Conservation (phyloP, 2,888 invertebrate genomes). For the Nemapogon koenigi region DNA sequence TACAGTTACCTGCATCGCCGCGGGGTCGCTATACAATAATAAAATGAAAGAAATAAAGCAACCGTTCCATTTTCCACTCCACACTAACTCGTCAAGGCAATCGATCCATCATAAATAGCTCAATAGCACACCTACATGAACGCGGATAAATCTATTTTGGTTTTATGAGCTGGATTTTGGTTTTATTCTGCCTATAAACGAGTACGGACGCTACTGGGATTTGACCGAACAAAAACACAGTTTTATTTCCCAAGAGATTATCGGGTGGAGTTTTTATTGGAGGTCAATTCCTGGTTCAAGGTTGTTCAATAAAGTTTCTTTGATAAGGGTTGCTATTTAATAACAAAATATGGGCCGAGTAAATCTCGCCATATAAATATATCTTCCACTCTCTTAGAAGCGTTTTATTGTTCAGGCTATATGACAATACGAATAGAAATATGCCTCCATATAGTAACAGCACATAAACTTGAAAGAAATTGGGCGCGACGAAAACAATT, state of each 20-base stretch:
- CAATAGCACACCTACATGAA: constrained; percentile 5
- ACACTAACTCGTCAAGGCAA: background rate
- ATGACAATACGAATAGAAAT: no score
- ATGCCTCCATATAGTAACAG: no score
- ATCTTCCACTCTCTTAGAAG: no score
- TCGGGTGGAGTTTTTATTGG: constrained; percentile 14
- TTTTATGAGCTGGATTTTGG: constrained; percentile 22
- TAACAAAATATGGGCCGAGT: no score
- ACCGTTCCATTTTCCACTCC: background rate
- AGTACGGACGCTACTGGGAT: background rate
- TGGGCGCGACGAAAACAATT: no score
- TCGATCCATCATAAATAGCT: constrained; percentile 4
- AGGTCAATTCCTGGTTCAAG: constrained; percentile 17
- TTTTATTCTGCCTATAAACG: constrained; percentile 6
- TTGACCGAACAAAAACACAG: constrained; percentile 10
- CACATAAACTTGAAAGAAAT: no score
- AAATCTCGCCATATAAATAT: no score
- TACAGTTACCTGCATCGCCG: constrained; percentile 7
- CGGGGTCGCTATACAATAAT: constrained; percentile 2
- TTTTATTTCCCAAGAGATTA: constrained; percentile 18
- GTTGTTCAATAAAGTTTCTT: constrained; percentile 5
- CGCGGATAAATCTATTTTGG: constrained; percentile 26
- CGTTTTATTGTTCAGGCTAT: no score
- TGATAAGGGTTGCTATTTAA: constrained; percentile 4
- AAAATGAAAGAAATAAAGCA: constrained; percentile 2